Evolutionary conservation across 1,140 invertebrate genomes (phyloP), one percentile per base, ranked within the genome.

Genomic region (Rhyzopertha dominica): DNA sequence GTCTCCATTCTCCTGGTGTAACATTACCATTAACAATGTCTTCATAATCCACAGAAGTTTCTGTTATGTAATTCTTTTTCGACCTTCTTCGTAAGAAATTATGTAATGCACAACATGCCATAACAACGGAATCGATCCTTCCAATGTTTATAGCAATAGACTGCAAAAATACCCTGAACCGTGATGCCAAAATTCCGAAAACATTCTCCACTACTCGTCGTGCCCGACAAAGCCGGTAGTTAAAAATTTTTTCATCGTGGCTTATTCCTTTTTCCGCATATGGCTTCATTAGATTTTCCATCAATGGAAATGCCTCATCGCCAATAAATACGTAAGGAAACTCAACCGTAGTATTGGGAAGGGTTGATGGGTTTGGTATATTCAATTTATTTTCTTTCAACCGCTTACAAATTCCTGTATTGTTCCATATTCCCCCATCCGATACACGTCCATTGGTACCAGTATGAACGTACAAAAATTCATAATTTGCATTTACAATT

Each of bases 141-240:
- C 39, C 26, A 16, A 47, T 7, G 1, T 43, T 40, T 19, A 52
- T 23, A 44, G 28, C 31, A 14, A 48, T 49, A 17, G n/a, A n/a
- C n/a, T n/a, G n/a, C n/a, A n/a, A n/a, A n/a, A 69, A 68, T 23
- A 70, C 51, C 32, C 61, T 16, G 53, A 65, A 70, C 30, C 51
- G 44, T 10, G 54, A 22, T 9, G 56, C 61, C 51, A 72, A 53
- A 34, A 72, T 70, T 20, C 68, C 66, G 49, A 73, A 73, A 5
- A 63, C 61, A 61, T 68, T 70, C 62, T 72, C 64, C 30, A 71
- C 59, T 16, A 58, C 54, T 40, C 63, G 36, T 53, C 66, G 53
- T 25, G 65, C 65, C 47, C 63, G 54, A 37, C 57, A 66, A 28
- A 71, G 48, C 39, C 67, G 25, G 48, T 47, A 54, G 17, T 37